Base-by-base conservation (phyloP, 2,888 invertebrate genomes). In the Ephialtes manifestator region DNA sequence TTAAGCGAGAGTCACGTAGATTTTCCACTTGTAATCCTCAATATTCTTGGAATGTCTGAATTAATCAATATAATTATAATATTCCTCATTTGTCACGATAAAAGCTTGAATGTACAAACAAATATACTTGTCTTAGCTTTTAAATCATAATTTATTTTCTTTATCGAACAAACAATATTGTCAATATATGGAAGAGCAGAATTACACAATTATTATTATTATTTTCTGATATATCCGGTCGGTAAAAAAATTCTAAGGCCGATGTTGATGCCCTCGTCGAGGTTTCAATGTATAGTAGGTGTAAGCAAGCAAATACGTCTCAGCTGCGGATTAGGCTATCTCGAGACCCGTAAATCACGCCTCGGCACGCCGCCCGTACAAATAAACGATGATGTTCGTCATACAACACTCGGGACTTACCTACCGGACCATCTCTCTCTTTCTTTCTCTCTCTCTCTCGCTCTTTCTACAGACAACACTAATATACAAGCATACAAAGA, bases 321-420 rank as follows among this genome's bases (percentile, higher is more conserved):
- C 67, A 4, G 72, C 65, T 78, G 86, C 78, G 90, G 90, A 91
- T 92, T 89, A 89, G 89, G 88, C 85, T 92, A 91, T 91, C 91
- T 89, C 84, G 35, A 83, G 72, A 87, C 85, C 86, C 88, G 89
- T 90, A 92, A 92, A 91, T 92, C 92, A 90, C 91, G 88, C 87
- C 88, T 72, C 86, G 88, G 75, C 84, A 86, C 81, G 55, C 86
- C 88, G 87, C 76, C 86, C 87, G 83, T 87, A 72, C 88, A 91
- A 90, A 89, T 86, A 90, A 88, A 84, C 86, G 78, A 60, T 71
- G 83, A 85, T 83, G 86, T 86, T 88, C 81, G 86, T 65, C 55
- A 48, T 63, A 63, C 63, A n/a, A 4, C 18, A 10, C 63, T 35
- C n/a, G n/a, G 4, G n/a, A 2, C 31, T n/a, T 35, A 67, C 43